Conservation (phyloP, 2,113 vertebrate species). For the Myotis brandtii region DNA sequence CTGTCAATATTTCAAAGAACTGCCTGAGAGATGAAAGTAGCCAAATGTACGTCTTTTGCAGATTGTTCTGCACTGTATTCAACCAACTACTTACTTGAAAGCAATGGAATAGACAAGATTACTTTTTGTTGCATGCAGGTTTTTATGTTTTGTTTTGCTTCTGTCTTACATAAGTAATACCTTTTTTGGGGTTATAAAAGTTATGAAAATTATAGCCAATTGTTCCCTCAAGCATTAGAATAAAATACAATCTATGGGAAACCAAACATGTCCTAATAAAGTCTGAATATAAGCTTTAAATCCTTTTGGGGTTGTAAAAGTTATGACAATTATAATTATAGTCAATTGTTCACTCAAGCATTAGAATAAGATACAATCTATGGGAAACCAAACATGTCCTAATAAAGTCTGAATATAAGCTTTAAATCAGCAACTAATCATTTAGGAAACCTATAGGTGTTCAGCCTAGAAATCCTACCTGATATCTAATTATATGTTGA, state of each 20-base stretch:
- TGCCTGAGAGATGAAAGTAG: slow-evolving; percentile 27
- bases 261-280: slow-evolving; percentile 44
- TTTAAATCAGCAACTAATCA: slow-evolving; percentile 69
- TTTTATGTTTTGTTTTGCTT: slow-evolving; percentile 27
- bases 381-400: slow-evolving; percentile 52
- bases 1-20: background rate
- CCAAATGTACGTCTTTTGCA: background rate
- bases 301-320: slow-evolving; percentile 32
- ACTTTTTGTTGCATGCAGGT: background rate
- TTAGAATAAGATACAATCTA: slow-evolving; percentile 37
- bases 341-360: background rate
- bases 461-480: slow-evolving; percentile 60
- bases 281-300: slow-evolving; percentile 75
- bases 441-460: slow-evolving; percentile 69
- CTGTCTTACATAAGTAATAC: slow-evolving; percentile 23
- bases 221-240: background rate
- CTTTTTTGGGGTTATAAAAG: slow-evolving; percentile 26
- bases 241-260: slow-evolving; percentile 60
- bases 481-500: slow-evolving; percentile 58
- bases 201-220: background rate
- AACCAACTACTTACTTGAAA: background rate
- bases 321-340: slow-evolving; percentile 27
- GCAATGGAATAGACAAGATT: background rate
- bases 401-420: slow-evolving; percentile 65
- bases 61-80: background rate